These are phyloP conservation scores for Oopsacas minuta DNA, from an alignment of 37 sponge, comb jelly and placozoan species.

Conservation along the genomic window DNA sequence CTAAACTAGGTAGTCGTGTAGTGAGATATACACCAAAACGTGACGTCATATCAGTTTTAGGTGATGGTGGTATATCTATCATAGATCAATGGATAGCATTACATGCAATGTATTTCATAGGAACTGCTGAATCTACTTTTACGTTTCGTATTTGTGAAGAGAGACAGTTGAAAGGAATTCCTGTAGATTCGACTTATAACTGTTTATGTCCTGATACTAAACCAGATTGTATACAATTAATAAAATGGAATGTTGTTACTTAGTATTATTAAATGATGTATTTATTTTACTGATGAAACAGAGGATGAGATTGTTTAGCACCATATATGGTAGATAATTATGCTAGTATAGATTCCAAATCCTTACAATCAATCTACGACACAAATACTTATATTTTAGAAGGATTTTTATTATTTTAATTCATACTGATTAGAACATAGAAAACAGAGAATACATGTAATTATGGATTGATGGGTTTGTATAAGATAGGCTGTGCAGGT, in stretches of 20 bases:
- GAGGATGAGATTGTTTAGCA: no score
- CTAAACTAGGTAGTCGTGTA: neutral
- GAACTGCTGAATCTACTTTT: slow-evolving; percentile 75
- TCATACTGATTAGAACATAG: no score
- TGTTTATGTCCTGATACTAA: slow-evolving; percentile 39
- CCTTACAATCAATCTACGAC: no score
- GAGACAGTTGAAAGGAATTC: slow-evolving; percentile 73
- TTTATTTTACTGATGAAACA: no score
- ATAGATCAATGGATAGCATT: slow-evolving; percentile 94
- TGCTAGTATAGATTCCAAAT: no score
- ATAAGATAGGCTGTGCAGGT: no score
- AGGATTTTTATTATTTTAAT: no score
- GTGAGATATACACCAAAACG: slow-evolving; percentile 44
- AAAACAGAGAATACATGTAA: no score
- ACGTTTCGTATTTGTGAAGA: slow-evolving; percentile 87
- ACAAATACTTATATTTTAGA: no score
- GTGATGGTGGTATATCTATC: slow-evolving; percentile 77
- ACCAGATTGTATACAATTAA: neutral
- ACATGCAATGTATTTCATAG: slow-evolving; percentile 53
- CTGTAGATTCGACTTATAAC: slow-evolving; percentile 62
- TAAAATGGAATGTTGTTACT: neutral
- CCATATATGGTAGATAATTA: no score
- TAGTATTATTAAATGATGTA: no score
- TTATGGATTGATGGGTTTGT: no score
- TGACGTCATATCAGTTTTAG: slow-evolving; percentile 23